A percentile compares a stretch with the other conserved stretches of the same genome.
Conservation (phyloP, 2,113 vertebrate genomes). For the Garra rufa region DNA sequence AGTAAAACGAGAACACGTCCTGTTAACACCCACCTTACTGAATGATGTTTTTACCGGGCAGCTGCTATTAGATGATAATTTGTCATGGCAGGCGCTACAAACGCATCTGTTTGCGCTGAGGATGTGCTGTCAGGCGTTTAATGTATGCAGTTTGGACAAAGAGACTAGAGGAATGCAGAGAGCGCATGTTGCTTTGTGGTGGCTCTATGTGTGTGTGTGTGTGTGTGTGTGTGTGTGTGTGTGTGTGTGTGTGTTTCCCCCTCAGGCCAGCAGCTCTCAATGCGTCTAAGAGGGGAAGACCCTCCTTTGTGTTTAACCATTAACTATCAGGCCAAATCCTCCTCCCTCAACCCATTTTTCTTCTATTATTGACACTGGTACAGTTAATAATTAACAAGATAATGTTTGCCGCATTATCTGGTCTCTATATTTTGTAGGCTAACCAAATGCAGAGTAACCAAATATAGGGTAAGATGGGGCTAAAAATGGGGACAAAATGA, state of each 20-base stretch:
- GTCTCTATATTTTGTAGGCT: background rate
- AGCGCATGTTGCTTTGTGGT: constrained; percentile 49
- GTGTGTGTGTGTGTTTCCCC: constrained; percentile 25
- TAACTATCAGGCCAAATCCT: constrained; percentile 26
- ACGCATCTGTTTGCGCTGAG: constrained; percentile 22
- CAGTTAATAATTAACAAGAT: too few species aligned
- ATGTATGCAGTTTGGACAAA: constrained; percentile 53
- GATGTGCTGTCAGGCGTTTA: constrained; percentile 41
- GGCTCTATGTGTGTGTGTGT: background rate
- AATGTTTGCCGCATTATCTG: too few species aligned
- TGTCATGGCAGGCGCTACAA: constrained; percentile 33
- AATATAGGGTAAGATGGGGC: background rate
- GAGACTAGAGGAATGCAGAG: constrained; percentile 53
- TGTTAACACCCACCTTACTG: background rate
- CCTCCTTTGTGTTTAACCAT: constrained; percentile 41
- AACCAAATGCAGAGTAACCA: background rate
- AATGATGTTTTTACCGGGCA: background rate
- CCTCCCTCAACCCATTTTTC: constrained; percentile 5
- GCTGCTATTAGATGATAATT: constrained; percentile 35
- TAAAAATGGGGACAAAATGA: too few species aligned
- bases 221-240: constrained; percentile 20
- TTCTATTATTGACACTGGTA: background rate
- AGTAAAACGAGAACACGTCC: background rate
- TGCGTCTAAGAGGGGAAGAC: constrained; percentile 19
- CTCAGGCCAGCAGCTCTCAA: constrained; percentile 28